Conservation (phyloP, 1,140 invertebrate species). For the Drosophila hydei region DNA sequence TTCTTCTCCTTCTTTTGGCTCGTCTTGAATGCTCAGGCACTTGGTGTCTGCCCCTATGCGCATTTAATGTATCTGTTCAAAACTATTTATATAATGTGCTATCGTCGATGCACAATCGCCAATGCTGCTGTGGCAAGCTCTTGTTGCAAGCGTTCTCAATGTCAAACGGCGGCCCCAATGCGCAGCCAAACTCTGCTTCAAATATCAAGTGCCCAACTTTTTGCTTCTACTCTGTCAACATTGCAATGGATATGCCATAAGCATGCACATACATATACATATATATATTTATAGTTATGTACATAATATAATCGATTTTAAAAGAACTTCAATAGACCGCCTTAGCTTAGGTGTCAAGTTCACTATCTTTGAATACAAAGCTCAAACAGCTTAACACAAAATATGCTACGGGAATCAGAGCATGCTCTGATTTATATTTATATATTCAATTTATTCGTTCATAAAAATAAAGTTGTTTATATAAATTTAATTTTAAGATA, state of each 20-base stretch:
- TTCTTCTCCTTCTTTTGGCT: too few relatives aligned
- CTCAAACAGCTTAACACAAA: not conserved
- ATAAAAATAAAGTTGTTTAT: too few relatives aligned
- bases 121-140: slow-evolving; percentile 17
- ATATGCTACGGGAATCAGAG: too few relatives aligned
- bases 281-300: not conserved
- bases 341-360: not conserved
- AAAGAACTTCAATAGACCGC: not conserved
- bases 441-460: too few relatives aligned
- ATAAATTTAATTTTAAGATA: too few relatives aligned
- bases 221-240: not conserved
- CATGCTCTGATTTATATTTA: too few relatives aligned
- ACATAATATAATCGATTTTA: not conserved
- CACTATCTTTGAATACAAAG: not conserved
- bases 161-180: slow-evolving; percentile 44
- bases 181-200: not conserved
- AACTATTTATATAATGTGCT: too few relatives aligned
- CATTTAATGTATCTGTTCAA: too few relatives aligned
- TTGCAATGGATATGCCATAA: not conserved
- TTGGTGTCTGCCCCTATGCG: slow-evolving; percentile 1
- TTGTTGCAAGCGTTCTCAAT: slow-evolving; percentile 59
- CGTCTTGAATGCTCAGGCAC: too few relatives aligned
- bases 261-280: not conserved
- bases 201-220: slow-evolving; percentile 44
- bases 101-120: slow-evolving; percentile 7